Conservation (phyloP, 2,113 vertebrate genomes). For the Phylloscopus whistleri region DNA sequence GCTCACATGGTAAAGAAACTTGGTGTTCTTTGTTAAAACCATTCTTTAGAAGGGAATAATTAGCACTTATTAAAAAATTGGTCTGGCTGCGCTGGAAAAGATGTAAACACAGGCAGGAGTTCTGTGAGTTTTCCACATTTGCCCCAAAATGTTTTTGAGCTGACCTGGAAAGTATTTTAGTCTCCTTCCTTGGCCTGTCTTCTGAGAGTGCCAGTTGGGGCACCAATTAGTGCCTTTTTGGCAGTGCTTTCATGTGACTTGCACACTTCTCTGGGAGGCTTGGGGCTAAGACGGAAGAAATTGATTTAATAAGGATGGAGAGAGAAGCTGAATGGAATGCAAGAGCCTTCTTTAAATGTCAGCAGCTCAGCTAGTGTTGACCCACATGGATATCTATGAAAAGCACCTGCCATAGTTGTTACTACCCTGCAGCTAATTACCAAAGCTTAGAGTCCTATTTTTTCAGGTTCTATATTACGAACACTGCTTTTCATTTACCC, state of each 20-base stretch:
- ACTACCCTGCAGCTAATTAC: background rate
- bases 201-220: background rate
- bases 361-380: background rate
- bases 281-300: background rate
- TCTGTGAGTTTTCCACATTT: background rate
- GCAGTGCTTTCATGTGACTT: background rate
- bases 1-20: background rate
- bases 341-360: background rate
- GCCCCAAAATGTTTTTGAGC: background rate
- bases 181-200: background rate
- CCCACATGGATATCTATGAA: background rate
- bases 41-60: background rate
- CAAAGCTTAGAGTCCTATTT: background rate
- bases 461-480: background rate
- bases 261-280: background rate
- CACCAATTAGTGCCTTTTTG: background rate
- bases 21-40: background rate
- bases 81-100: background rate
- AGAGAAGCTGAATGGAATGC: background rate
- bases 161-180: background rate
- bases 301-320: background rate
- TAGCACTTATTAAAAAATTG: background rate
- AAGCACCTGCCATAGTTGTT: background rate
- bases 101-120: background rate
- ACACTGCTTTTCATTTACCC: background rate